phyloP scores from a whole-genome alignment of 2,888 invertebrate genomes.

The Lycophotia porphyrea region DNA sequence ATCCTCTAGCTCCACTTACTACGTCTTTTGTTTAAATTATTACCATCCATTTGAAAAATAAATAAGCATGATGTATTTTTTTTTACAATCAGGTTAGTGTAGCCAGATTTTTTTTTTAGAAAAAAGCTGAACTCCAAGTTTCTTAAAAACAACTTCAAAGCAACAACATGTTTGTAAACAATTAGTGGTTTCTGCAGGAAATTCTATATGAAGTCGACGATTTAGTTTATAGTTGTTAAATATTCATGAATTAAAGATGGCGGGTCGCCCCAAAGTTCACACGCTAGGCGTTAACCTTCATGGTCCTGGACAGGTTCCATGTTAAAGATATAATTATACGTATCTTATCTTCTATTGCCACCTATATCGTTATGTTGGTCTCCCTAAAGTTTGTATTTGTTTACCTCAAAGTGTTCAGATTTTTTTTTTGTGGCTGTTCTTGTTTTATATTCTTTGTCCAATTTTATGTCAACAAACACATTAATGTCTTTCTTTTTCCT shows the following conservation, averaged over 20 bases:
- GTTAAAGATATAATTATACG: slow-evolving; percentile 10
- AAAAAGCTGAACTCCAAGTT: slow-evolving; percentile 10
- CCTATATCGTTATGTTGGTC: neutral
- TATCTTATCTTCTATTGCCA: slow-evolving; percentile 17
- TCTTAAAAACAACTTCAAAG: slow-evolving; percentile 7
- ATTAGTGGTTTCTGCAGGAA: slow-evolving; percentile 24
- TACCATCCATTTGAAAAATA: neutral
- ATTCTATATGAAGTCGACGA: slow-evolving; percentile 21
- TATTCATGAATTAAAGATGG: slow-evolving; percentile 54
- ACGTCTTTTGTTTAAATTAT: neutral
- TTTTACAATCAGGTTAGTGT: neutral
- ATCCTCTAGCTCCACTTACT: neutral
- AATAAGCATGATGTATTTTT: neutral
- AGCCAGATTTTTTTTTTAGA: neutral
- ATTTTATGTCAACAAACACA: neutral
- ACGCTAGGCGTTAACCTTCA: slow-evolving; percentile 59
- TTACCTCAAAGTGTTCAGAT: neutral
- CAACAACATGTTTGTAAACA: slow-evolving; percentile 24
- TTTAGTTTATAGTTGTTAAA: slow-evolving; percentile 41
- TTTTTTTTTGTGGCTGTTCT: neutral
- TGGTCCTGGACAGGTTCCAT: slow-evolving; percentile 37
- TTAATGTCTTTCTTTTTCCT: neutral
- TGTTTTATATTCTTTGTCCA: slow-evolving; percentile 10
- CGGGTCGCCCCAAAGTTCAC: slow-evolving; percentile 51
- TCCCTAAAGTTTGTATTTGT: neutral